Evolutionary conservation across 2,113 vertebrate species (phyloP).

Genomic region (Chinchilla lanigera): DNA sequence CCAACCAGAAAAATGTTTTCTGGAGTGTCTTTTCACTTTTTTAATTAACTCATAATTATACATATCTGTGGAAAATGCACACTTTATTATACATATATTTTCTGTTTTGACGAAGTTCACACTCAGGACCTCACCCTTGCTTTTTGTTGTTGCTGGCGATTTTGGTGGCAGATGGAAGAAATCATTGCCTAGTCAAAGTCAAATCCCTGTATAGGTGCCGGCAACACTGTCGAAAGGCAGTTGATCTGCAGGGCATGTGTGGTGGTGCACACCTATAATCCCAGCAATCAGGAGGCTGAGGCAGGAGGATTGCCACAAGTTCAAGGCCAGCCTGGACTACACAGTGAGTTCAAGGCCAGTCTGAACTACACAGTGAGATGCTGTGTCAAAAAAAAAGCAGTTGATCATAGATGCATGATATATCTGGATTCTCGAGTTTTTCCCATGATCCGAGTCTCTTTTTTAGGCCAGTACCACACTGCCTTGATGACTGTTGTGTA

Average conservation of each 20-base stretch:
- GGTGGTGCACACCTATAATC: background rate
- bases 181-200: background rate
- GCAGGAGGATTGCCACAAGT: background rate
- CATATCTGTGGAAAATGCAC: background rate
- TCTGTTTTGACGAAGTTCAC: background rate
- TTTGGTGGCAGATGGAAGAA: background rate
- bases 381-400: background rate
- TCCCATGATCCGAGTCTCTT: background rate
- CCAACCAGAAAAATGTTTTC: background rate
- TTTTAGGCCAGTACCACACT: no score
- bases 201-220: background rate
- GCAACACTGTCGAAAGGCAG: background rate
- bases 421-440: fast-evolving
- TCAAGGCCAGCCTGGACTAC: background rate
- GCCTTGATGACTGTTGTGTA: background rate
- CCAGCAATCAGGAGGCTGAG: background rate
- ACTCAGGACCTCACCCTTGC: no score
- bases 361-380: no score
- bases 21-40: background rate
- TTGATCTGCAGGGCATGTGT: background rate
- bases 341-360: background rate
- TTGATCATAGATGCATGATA: no score
- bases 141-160: background rate
- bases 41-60: no score
- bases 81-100: background rate